Percentiles rank a stretch among this genome's conserved stretches.
These are phyloP conservation scores for Corythornis cristatus DNA, from an alignment of 2,113 vertebrate species.

Conservation along the genomic window DNA sequence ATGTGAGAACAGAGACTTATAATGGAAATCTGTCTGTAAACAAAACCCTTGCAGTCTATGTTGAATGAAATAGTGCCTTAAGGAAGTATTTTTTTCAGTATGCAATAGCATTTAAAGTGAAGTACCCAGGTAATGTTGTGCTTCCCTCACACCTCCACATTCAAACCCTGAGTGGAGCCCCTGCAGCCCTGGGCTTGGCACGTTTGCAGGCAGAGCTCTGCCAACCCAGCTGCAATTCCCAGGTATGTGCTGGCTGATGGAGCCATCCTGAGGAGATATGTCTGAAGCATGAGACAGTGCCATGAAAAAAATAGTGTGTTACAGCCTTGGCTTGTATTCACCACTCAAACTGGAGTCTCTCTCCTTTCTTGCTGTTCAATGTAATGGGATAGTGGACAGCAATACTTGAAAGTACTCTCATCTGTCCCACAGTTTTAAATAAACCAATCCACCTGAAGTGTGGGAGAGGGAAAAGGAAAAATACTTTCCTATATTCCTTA, in stretches of 20 bases:
- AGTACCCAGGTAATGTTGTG: not conserved
- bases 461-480: not conserved
- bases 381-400: too few relatives aligned
- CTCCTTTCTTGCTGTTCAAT: not conserved
- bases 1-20: not conserved
- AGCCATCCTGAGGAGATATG: rapidly evolving
- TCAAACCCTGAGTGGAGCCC: not conserved
- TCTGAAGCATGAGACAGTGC: not conserved
- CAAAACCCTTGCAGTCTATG: not conserved
- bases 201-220: not conserved
- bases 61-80: not conserved
- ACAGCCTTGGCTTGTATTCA: not conserved
- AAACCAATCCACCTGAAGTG: not conserved
- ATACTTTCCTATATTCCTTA: not conserved
- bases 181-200: rapidly evolving
- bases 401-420: not conserved
- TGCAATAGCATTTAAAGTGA: not conserved
- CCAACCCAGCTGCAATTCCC: not conserved
- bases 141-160: not conserved
- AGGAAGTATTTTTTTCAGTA: not conserved
- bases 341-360: not conserved
- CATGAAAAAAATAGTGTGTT: not conserved
- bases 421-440: not conserved
- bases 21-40: not conserved
- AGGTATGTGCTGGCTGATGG: not conserved